These are phyloP conservation scores for Nyctibius grandis DNA, from an alignment of 2,797 vertebrate genomes.

Conservation along the genomic window DNA sequence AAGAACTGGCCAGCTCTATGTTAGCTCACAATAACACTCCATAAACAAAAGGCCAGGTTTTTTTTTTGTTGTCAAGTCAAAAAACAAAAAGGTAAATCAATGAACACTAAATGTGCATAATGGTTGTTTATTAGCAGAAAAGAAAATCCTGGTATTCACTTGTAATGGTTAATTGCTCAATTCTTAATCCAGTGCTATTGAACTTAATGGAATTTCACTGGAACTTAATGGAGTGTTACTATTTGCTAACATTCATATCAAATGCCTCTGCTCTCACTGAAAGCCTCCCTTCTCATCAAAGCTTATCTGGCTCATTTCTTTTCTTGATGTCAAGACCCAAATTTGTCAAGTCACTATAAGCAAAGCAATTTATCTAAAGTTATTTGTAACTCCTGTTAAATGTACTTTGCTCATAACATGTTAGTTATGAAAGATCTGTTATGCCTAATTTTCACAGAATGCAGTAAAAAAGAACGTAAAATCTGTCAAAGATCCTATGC, in stretches of 20 bases:
- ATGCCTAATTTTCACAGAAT: background rate
- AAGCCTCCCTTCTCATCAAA: background rate
- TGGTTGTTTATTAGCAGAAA: background rate
- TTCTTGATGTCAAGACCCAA: background rate
- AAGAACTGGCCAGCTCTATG: background rate
- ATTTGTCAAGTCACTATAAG: background rate
- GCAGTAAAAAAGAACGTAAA: background rate
- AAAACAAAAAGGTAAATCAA: background rate
- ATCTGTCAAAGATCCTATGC: background rate
- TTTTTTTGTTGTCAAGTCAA: background rate
- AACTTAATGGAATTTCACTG: background rate
- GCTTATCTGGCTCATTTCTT: background rate
- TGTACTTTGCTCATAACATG: background rate
- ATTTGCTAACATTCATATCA: background rate
- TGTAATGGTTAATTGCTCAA: background rate
- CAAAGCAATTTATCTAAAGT: background rate
- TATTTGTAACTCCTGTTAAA: background rate
- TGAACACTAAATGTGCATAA: background rate
- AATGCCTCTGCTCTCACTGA: background rate
- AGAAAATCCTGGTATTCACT: background rate
- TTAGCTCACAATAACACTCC: background rate
- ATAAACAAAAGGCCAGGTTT: background rate
- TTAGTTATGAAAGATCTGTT: background rate
- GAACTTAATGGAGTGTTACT: background rate
- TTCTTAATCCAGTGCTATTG: background rate